Evolutionary conservation across 2,888 invertebrate genomes (phyloP).

Genomic region (Cosmia pyralina): DNA sequence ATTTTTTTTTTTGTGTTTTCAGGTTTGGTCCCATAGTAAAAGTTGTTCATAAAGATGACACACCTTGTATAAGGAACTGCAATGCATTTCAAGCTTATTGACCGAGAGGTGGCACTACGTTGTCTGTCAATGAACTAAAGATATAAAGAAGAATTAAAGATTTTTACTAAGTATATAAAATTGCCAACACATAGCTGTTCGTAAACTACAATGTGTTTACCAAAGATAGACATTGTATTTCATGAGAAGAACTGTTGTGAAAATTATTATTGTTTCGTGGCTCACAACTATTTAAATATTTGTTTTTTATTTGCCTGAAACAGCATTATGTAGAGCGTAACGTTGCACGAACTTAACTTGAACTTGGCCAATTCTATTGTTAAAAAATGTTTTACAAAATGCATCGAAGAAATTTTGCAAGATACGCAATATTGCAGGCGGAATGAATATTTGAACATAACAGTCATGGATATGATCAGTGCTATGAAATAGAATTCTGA

Average conservation of each 20-base stretch:
- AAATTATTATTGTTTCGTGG: constrained; percentile 11
- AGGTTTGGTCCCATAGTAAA: no score
- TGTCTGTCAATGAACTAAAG: no score
- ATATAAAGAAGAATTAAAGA: no score
- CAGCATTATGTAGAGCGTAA: constrained; percentile 33
- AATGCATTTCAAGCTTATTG: not conserved
- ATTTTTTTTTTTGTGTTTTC: no score
- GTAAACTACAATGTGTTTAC: not conserved
- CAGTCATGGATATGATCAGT: not conserved
- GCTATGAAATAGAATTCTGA: no score
- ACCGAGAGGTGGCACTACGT: not conserved
- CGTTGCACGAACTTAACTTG: constrained; percentile 36
- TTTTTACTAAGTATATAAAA: not conserved
- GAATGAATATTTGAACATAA: not conserved
- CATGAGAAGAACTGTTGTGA: constrained; percentile 1
- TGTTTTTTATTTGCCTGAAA: constrained; percentile 25
- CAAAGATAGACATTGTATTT: not conserved
- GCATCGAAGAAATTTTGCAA: constrained; percentile 25
- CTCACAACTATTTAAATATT: constrained; percentile 4
- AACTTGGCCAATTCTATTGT: constrained; percentile 47
- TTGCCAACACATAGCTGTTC: not conserved
- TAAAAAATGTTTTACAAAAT: constrained; percentile 20
- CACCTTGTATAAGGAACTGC: not conserved
- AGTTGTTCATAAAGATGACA: no score
- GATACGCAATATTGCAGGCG: constrained; percentile 6